Evolutionary conservation across 2,113 vertebrate genomes (phyloP).

Genomic region (Ancistrus triradiatus): DNA sequence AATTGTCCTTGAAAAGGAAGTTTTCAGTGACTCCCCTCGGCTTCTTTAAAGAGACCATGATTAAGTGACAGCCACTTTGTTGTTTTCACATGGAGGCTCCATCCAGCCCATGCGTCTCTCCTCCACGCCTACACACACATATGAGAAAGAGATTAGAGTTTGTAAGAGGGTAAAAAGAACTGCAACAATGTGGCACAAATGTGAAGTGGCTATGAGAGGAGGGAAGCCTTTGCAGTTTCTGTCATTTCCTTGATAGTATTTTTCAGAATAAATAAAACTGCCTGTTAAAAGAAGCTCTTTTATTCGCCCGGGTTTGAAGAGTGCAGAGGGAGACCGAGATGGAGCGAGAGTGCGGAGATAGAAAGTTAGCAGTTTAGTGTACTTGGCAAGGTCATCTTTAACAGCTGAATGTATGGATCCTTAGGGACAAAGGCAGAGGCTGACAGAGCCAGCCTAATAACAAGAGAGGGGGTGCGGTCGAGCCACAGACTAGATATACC

Average conservation of each 20-base stretch:
- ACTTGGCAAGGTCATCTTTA: conserved; percentile 59
- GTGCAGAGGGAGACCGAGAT: conserved; percentile 10
- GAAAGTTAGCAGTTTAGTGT: conserved; percentile 53
- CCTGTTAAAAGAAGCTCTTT: conserved; percentile 39
- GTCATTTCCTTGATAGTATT: conserved; percentile 44
- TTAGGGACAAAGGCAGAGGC: conserved; percentile 51
- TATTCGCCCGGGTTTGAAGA: conserved; percentile 45
- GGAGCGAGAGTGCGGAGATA: conserved; percentile 31
- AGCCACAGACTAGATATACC: conserved; percentile 46
- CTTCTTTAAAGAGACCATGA: conserved; percentile 48
- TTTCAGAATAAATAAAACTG: conserved; percentile 49
- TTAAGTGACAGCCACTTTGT: conserved; percentile 52
- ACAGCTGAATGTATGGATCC: conserved; percentile 53
- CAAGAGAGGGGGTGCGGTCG: conserved; percentile 31
- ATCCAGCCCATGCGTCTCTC: conserved; percentile 17
- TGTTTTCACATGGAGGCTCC: conserved; percentile 39
- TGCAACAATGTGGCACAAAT: no score
- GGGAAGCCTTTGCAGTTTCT: conserved; percentile 15
- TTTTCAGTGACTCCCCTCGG: conserved; percentile 35
- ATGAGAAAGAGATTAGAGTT: no score
- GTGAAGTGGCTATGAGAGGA: no score
- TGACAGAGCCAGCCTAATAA: conserved; percentile 53
- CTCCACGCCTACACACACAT: conserved; percentile 27
- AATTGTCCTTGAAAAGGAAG: conserved; percentile 47
- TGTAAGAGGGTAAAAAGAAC: no score